These are phyloP conservation scores for Rhegmatorhina hoffmannsi DNA, from an alignment of 2,113 vertebrate genomes.

Conservation along the genomic window DNA sequence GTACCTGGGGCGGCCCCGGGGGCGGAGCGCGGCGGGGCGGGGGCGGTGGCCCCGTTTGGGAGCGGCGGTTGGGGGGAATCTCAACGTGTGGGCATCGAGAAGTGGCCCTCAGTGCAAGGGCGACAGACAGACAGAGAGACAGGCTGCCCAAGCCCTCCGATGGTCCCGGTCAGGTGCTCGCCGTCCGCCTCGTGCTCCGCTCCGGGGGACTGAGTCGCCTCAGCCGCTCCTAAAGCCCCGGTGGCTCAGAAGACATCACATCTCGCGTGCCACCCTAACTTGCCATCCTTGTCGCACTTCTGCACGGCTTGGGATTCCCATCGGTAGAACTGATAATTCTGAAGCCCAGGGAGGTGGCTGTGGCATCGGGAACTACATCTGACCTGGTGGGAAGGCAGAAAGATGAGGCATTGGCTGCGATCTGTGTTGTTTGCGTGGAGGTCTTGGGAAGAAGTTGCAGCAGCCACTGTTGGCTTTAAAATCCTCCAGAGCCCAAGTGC, in stretches of 20 bases:
- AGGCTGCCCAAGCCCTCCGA: neutral
- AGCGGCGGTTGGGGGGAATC: neutral
- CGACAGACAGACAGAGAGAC: neutral
- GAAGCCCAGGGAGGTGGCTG: neutral
- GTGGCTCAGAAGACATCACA: rapidly evolving
- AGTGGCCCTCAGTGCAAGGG: neutral
- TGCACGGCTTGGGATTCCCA: neutral
- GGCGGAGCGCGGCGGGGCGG: neutral
- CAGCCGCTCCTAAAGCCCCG: neutral
- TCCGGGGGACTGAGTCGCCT: neutral
- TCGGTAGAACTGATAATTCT: neutral
- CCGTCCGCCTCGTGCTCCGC: too few relatives aligned
- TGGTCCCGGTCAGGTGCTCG: neutral
- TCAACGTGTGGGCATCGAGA: neutral
- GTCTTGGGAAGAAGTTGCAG: neutral
- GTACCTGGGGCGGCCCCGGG: slow-evolving; percentile 27
- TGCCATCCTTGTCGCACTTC: rapidly evolving
- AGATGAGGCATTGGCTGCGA: neutral
- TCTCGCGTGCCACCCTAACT: rapidly evolving
- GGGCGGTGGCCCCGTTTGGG: neutral
- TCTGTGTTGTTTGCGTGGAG: neutral
- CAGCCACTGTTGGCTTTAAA: neutral
- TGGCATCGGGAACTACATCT: neutral
- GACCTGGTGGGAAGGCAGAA: neutral
- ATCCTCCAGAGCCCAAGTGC: neutral